Evolutionary conservation across 2,113 vertebrate genomes (phyloP), one percentile per base, ranked within the genome.

Genomic region (Psophia crepitans): DNA sequence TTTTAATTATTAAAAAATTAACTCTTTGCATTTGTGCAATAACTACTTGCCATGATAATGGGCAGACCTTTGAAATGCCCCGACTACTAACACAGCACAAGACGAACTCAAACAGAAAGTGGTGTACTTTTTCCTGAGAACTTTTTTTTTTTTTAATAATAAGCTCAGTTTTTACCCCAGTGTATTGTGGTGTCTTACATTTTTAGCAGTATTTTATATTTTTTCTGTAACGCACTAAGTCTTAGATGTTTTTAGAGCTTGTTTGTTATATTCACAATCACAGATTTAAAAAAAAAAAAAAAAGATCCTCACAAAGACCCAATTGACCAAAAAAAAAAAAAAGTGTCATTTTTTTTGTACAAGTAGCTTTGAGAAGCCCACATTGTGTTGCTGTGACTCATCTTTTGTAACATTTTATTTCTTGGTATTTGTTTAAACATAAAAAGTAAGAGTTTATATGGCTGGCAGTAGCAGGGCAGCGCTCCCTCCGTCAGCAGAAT

Each of bases 41-140:
- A 98, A 98, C 98, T 98, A 98, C 98, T 98, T 98, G 98, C 98
- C 97, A 93, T 98, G 98, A 97, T 95, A 97, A 97, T 94, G 97
- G 98, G 98, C 92, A 95, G 97, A 96, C 63, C 96, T 96, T 97
- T 94, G 97, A 96, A 98, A 97, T 97, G 97, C 96, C 98, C 98
- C 98, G 98, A 98, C 98, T 98, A 98, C 98, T 98, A 98, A 98
- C 96, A 95, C 98, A 98, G 98, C 98, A 98, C 98, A 98, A 98
- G 98, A 97, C 97, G 91, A 96, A 96, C 97, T 96, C 93, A 70
- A 98, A 96, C 97, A 84, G 97, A 89, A 87, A 95, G 96, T 94
- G 97, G 98, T 97, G 96, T 97, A 96, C 97, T 97, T 97, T 97
- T 97, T 97, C 98, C 97, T 95, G 96, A 98, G 87, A 97, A 97